These are phyloP conservation scores for Sorex maritimensis DNA, from an alignment of 2,797 vertebrate species.

Conservation along the genomic window DNA sequence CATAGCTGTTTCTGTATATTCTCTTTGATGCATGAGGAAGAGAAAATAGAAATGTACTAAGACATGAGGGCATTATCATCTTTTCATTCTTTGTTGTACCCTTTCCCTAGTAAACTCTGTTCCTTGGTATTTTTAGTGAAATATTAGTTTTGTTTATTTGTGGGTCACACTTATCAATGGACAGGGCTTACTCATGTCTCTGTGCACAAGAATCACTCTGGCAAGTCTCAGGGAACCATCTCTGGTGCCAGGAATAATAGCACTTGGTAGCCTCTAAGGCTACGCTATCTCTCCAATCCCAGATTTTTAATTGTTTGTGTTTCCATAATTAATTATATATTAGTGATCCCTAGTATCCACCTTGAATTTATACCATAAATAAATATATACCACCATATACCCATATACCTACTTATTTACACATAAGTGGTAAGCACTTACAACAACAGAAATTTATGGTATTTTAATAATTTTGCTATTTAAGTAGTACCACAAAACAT, in stretches of 20 bases:
- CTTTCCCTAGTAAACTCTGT: conserved; percentile 2
- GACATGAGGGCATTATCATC: neutral
- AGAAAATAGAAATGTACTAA: conserved; percentile 13
- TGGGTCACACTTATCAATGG: no score
- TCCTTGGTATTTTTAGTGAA: neutral
- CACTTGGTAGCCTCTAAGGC: no score
- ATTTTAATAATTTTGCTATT: conserved; percentile 5
- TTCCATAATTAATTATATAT: conserved; percentile 46
- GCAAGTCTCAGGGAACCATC: no score
- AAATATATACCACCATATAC: neutral
- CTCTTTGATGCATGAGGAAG: neutral
- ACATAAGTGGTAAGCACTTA: neutral
- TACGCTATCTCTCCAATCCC: no score
- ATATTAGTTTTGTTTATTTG: no score
- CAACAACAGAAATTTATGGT: conserved; percentile 23
- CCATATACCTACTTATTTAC: neutral
- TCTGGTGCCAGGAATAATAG: no score
- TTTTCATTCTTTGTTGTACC: neutral
- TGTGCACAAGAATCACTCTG: no score
- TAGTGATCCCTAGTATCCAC: neutral
- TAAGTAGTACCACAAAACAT: neutral
- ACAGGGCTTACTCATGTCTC: no score
- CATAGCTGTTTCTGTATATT: neutral
- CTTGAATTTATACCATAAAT: neutral
- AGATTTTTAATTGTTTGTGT: conserved; percentile 26